Evolutionary conservation across 2,113 vertebrate species (phyloP), one percentile per base, ranked within the genome.

Genomic region (Turdus rufiventris): DNA sequence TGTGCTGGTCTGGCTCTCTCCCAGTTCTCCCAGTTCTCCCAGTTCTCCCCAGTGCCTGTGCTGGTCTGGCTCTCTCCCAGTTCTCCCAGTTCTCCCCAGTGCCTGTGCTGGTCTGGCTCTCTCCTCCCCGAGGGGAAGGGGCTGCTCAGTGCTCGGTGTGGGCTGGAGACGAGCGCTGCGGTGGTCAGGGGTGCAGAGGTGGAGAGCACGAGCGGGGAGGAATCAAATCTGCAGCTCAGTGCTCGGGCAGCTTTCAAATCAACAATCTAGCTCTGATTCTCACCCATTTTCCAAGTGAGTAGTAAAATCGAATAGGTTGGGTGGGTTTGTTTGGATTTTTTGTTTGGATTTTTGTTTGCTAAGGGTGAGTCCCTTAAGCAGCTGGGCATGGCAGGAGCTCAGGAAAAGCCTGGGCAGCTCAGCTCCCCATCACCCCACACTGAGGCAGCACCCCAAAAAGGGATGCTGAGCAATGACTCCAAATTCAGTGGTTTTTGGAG

Each of bases 341-440:
- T 24, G 47, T 8, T 25, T 26, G 77, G 84, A 5, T 33, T 62
- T 66, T 12, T 19, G 36, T 33, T 85, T 17, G 78, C 28, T 58
- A 4, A 4, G 1, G 1, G 19, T 0, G 42, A 40, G 45, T 31
- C 68, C 36, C 6, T 47, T 2, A 4, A 54, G 86, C 71, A 34
- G 78, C 5, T 47, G 24, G 40, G 58, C 21, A 1, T 2, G 8
- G 70, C 75, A 48, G 83, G 36, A 66, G 71, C 75, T 68, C 43
- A 18, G 93, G 65, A 38, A 38, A 40, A 57, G 21, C 71, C 8
- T 70, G 19, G 40, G 14, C n/a, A 20, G 6, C 72, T 62, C 34
- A 24, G 42, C 86, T 65, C 33, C 54, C 54, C 18, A 1, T 12
- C n/a, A 2, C 50, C 67, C 8, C 77, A 8, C n/a, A 1, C 16